phyloP scores from a whole-genome alignment of 2,888 invertebrate genomes.

The Acrocyrtus sp. region DNA sequence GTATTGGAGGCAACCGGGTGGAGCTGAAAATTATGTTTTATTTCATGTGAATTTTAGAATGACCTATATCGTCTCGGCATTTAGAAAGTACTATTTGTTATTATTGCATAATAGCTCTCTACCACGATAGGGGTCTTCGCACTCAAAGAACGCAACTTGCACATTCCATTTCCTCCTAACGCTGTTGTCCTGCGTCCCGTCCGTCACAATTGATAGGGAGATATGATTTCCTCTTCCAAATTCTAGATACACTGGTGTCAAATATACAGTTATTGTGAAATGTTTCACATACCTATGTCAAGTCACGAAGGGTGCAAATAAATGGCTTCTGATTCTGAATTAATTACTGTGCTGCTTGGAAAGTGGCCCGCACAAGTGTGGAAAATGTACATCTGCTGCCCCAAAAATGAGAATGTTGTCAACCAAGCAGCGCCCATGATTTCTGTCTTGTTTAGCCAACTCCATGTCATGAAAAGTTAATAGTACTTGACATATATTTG shows the following conservation, averaged over 20 bases:
- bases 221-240: slow-evolving; percentile 20
- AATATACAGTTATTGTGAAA: too few species aligned
- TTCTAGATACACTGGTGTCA: slow-evolving; percentile 43
- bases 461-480: slow-evolving; percentile 43
- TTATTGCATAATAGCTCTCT: too few species aligned
- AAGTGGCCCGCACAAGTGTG: slow-evolving; percentile 40
- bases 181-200: slow-evolving; percentile 10
- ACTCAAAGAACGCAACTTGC: slow-evolving; percentile 25
- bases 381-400: slow-evolving; percentile 5
- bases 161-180: slow-evolving; percentile 43
- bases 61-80: too few species aligned
- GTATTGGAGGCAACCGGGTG: slow-evolving; percentile 44
- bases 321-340: too few species aligned
- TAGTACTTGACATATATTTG: slow-evolving; percentile 32
- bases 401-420: slow-evolving; percentile 36
- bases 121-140: slow-evolving; percentile 24
- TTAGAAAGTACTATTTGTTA: too few species aligned
- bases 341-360: slow-evolving; percentile 43
- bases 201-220: slow-evolving; percentile 19
- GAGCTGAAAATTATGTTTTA: slow-evolving; percentile 36
- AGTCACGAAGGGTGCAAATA: too few species aligned
- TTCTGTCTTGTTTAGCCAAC: slow-evolving; percentile 12
- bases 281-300: too few species aligned
- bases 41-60: too few species aligned
- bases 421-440: slow-evolving; percentile 32